Conservation (phyloP, 2,113 vertebrate species). For the Eidolon helvum region DNA sequence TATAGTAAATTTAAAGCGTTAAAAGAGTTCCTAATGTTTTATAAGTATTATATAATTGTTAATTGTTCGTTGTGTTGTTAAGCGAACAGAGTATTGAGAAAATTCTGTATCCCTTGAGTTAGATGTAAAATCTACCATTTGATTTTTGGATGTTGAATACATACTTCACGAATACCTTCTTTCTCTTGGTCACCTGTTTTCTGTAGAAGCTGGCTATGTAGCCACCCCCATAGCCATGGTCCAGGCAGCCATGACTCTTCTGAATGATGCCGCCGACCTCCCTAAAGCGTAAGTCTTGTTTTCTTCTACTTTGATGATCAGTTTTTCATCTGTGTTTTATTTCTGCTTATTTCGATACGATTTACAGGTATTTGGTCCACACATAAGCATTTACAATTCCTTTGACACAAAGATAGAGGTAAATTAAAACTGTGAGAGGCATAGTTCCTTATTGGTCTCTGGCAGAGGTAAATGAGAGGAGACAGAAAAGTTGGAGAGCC, state of each 20-base stretch:
- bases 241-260: constrained; percentile 91
- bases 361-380: constrained; percentile 29
- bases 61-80: background rate
- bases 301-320: background rate
- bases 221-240: constrained; percentile 95
- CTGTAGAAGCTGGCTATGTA: constrained; percentile 91
- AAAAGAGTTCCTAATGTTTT: background rate
- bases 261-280: constrained; percentile 89
- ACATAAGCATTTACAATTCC: background rate
- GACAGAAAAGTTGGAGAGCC: background rate
- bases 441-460: background rate
- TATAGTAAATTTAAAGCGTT: background rate
- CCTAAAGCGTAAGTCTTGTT: constrained; percentile 89
- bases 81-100: background rate
- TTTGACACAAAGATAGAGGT: background rate
- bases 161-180: background rate
- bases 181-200: background rate
- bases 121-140: background rate
- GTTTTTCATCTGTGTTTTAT: background rate
- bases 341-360: background rate
- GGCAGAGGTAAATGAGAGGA: background rate
- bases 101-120: background rate
- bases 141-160: background rate
- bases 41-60: background rate
- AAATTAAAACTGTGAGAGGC: background rate